Conservation (phyloP, 92 coral and sea anemone genomes). For the Epizoanthus ramosus region DNA sequence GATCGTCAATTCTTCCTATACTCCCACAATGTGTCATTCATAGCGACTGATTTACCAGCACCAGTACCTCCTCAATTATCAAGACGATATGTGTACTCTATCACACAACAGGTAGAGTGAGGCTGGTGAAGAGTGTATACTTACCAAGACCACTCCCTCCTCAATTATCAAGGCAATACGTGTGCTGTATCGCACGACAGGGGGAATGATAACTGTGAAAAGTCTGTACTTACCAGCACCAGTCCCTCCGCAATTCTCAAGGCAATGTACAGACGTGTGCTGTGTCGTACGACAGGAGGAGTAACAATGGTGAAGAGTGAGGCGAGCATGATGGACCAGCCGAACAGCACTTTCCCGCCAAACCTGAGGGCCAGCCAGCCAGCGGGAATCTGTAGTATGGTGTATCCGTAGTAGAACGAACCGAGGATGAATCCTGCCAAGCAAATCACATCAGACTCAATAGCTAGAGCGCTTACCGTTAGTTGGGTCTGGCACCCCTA, state of each 20-base stretch:
- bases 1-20: no score
- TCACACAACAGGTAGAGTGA: no score
- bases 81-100: no score
- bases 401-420: conserved; percentile 68
- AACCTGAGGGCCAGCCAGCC: conserved; percentile 52
- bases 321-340: conserved; percentile 55
- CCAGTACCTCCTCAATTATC: no score
- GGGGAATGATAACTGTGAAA: no score
- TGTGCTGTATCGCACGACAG: no score
- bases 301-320: conserved; percentile 56
- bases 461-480: not conserved
- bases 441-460: not conserved
- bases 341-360: conserved; percentile 64
- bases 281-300: conserved; percentile 55
- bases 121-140: no score
- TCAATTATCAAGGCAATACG: no score
- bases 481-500: no score
- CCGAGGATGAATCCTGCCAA: conserved; percentile 58
- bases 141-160: no score
- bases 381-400: conserved; percentile 63
- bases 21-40: no score
- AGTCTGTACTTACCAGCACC: conserved; percentile 47
- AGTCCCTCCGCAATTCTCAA: conserved; percentile 57
- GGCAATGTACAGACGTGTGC: conserved; percentile 48
- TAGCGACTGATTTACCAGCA: no score